Conservation (phyloP, 1,140 invertebrate genomes). For the Pseudomyrmex gracilis region DNA sequence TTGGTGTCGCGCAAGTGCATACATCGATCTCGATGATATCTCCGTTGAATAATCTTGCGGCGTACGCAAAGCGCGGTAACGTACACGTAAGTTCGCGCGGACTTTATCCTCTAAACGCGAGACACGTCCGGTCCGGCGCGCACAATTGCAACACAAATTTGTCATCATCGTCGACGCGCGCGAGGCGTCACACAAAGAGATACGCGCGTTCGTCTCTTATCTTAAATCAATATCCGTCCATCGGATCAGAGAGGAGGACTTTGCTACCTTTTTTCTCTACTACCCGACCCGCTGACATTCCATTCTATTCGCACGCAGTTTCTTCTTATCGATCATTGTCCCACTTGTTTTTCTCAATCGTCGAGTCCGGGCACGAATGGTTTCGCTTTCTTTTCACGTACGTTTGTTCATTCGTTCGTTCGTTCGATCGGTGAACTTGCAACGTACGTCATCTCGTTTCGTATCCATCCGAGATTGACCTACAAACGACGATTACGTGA, state of each 20-base stretch:
- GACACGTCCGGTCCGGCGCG: no score
- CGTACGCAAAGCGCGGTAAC: neutral
- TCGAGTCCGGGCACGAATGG: neutral
- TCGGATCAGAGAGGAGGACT: constrained; percentile 79
- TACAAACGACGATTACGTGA: neutral
- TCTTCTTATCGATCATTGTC: constrained; percentile 77
- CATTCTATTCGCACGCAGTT: constrained; percentile 52
- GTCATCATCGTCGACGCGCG: neutral
- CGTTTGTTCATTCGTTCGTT: neutral
- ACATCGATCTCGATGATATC: neutral
- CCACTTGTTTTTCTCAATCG: constrained; percentile 50
- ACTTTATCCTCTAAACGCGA: no score
- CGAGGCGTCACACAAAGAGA: no score
- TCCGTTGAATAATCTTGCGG: neutral
- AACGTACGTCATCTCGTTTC: no score
- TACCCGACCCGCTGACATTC: constrained; percentile 78
- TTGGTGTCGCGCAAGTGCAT: constrained; percentile 17
- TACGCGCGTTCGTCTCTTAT: constrained; percentile 69
- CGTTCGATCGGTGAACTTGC: neutral
- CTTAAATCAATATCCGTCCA: constrained; percentile 82
- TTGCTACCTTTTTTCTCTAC: constrained; percentile 74
- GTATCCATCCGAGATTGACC: no score
- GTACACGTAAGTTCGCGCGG: no score
- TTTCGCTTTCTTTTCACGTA: neutral
- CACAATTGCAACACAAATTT: neutral